Conservation (phyloP, 2,888 invertebrate genomes). For the Candidula unifasciata region DNA sequence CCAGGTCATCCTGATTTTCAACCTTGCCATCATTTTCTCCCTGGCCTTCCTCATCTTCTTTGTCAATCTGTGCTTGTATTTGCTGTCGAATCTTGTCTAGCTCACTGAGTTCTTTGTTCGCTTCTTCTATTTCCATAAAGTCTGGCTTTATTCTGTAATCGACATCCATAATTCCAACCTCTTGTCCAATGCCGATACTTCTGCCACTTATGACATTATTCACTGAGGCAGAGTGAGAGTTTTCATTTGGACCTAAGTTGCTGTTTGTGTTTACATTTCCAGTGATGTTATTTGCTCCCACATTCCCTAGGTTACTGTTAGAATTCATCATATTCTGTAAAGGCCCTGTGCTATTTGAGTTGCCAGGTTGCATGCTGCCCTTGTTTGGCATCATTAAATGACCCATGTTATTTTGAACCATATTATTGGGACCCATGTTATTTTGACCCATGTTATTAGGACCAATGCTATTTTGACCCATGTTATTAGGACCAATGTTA, state of each 20-base stretch:
- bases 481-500: slow-evolving; percentile 37
- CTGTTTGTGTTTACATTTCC: slow-evolving; percentile 27
- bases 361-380: slow-evolving; percentile 13
- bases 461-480: slow-evolving; percentile 31
- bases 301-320: slow-evolving; percentile 4
- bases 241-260: slow-evolving; percentile 1
- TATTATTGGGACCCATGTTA: slow-evolving; percentile 28
- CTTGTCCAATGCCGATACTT: slow-evolving; percentile 26
- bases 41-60: slow-evolving; percentile 41
- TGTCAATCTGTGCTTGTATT: slow-evolving; percentile 45
- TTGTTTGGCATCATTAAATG: slow-evolving; percentile 10
- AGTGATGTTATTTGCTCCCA: slow-evolving; percentile 29
- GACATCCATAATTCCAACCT: slow-evolving; percentile 50
- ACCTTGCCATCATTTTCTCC: slow-evolving; percentile 11
- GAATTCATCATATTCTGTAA: slow-evolving; percentile 38
- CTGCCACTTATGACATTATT: background rate
- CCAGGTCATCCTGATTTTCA: background rate
- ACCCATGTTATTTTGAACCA: background rate
- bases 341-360: slow-evolving; percentile 31
- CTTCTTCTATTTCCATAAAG: slow-evolving; percentile 34
- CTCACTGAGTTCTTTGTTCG: slow-evolving; percentile 42
- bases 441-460: background rate
- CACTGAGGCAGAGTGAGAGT: background rate
- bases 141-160: slow-evolving; percentile 44
- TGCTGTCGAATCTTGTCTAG: slow-evolving; percentile 47